Evolutionary conservation across 2,888 invertebrate species (phyloP), one percentile per base, ranked within the genome.

Genomic region (Lepidocyrtoides sp.): DNA sequence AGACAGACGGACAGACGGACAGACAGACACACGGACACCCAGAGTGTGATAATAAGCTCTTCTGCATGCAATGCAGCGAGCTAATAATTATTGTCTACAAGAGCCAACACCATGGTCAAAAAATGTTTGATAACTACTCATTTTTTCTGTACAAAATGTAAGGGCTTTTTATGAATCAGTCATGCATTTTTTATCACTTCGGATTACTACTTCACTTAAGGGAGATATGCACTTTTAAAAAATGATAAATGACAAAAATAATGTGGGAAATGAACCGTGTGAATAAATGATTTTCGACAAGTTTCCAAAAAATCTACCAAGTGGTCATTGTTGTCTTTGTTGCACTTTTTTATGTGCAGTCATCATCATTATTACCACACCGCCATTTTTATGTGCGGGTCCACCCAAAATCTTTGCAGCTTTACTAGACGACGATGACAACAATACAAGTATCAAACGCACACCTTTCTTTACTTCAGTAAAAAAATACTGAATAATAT

Each of bases 181-280:
- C 14, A 51, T 51, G 17, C n/a, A 60, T n/a, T 60, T 60, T 57
- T 60, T 26, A 10, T 26, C 26, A 60, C 26, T 60, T 26, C 60
- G 60, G 60, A 26, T 60, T 60, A 60, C 2, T 10, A 4, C 23
- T 23, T 3, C 2, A 32, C 36, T 12, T n/a, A 41, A 36, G 0
- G 17, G 14, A n/a, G 41, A 44, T n/a, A 32, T 66, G 32, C 66
- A n/a, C 0, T 63, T 57, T 57, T 57, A 10, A 23, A 14, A 4
- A 63, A 36, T 51, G 51, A 77, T 51, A 51, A 51, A 51, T 51
- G 51, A 32, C 77, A 77, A 23, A 26, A 48, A 26, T 51, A 29
- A 77, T 77, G 48, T 51, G 51, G 77, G 51, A 48, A 77, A 77
- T 77, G 48, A 51, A 51, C 77, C 77, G 51, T 77, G 77, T 77